Conservation (phyloP, 2,888 invertebrate species). For the Strigamia transsilvanica region DNA sequence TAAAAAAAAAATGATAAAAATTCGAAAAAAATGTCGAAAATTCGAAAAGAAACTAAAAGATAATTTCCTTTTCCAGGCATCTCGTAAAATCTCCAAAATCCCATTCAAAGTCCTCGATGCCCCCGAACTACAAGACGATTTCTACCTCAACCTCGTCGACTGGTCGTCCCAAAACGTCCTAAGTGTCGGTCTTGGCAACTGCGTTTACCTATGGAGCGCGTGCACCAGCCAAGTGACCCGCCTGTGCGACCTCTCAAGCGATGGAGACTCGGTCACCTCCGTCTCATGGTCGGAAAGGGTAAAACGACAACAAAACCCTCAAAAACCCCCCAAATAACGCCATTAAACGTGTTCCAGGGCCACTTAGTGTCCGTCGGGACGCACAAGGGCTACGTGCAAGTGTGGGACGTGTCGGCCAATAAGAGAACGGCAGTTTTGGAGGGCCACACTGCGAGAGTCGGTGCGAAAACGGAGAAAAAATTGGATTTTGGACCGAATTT, state of each 20-base stretch:
- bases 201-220: slow-evolving; percentile 99
- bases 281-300: slow-evolving; percentile 97
- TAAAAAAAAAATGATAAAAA: too few relatives aligned
- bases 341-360: slow-evolving; percentile 68
- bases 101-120: slow-evolving; percentile 98
- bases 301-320: slow-evolving; percentile 6
- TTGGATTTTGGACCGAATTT: too few relatives aligned
- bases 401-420: slow-evolving; percentile 96
- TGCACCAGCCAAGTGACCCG: slow-evolving; percentile 96
- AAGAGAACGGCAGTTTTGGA: slow-evolving; percentile 90
- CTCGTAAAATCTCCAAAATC: slow-evolving; percentile 96
- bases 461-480: slow-evolving; percentile 14
- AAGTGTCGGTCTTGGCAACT: slow-evolving; percentile 95
- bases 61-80: too few relatives aligned
- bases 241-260: slow-evolving; percentile 91
- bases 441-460: slow-evolving; percentile 82
- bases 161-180: slow-evolving; percentile 99
- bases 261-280: slow-evolving; percentile 95
- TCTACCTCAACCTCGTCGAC: slow-evolving; percentile 97
- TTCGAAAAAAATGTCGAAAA: too few relatives aligned
- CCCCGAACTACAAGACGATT: slow-evolving; percentile 97
- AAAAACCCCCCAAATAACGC: too few relatives aligned
- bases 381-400: slow-evolving; percentile 94
- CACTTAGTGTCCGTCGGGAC: slow-evolving; percentile 97
- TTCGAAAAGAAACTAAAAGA: too few relatives aligned